These are phyloP conservation scores for Genyomyrus donnyi DNA, from an alignment of 2,113 vertebrate genomes.

Conservation along the genomic window DNA sequence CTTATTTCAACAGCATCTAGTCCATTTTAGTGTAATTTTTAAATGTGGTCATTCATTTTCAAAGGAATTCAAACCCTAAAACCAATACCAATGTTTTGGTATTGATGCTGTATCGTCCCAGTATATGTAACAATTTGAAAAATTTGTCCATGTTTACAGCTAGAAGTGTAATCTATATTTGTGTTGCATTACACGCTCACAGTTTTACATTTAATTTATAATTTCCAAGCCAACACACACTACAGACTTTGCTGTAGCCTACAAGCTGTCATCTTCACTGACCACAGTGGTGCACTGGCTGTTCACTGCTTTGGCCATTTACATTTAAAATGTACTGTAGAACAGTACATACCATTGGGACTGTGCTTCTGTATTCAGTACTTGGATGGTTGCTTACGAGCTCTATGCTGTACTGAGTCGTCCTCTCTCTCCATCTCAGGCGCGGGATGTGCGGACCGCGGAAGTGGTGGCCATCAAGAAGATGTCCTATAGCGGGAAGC, in stretches of 20 bases:
- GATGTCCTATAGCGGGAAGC: slow-evolving; percentile 98
- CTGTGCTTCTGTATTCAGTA: no score
- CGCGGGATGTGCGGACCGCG: slow-evolving; percentile 90
- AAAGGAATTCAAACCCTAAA: neutral
- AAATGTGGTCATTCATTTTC: neutral
- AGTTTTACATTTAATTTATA: neutral
- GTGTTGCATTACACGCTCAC: neutral
- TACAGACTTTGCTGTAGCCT: neutral
- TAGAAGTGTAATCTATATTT: neutral
- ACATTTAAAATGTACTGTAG: no score
- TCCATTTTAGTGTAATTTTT: neutral
- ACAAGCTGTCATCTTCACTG: neutral
- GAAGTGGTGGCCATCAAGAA: slow-evolving; percentile 99
- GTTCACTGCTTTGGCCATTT: neutral
- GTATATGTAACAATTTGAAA: neutral
- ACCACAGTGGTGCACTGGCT: neutral
- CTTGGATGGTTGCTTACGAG: neutral
- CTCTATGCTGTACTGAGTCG: neutral
- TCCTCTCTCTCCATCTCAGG: slow-evolving; percentile 54
- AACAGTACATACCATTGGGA: no score
- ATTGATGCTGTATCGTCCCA: neutral
- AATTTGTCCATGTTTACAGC: neutral
- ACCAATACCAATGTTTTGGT: neutral
- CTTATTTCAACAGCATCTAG: neutral
- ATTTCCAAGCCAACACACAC: neutral